These are phyloP conservation scores for Leptosomus discolor DNA, from an alignment of 2,113 vertebrate genomes.

Conservation along the genomic window DNA sequence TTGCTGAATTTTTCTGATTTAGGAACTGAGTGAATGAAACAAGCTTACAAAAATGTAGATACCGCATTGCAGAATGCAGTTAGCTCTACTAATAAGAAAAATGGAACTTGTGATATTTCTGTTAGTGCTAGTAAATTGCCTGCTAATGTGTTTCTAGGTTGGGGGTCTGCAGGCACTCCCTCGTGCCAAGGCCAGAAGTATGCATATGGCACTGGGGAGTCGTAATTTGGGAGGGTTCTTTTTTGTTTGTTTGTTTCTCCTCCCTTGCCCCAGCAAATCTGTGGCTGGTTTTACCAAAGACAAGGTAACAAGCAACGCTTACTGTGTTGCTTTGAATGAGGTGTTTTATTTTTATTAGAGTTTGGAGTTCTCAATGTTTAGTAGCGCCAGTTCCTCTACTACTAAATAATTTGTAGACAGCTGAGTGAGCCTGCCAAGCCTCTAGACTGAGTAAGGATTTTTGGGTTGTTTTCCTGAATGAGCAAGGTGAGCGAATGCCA, in stretches of 20 bases:
- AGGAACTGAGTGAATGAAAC: constrained; percentile 7
- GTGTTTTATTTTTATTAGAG: neutral
- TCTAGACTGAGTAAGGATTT: neutral
- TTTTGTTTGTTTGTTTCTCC: neutral
- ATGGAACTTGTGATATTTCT: neutral
- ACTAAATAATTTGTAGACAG: neutral
- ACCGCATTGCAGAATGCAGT: neutral
- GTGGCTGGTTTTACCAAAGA: fast-evolving
- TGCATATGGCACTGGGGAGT: neutral
- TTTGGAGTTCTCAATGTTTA: neutral
- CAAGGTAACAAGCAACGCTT: neutral
- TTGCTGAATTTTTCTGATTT: constrained; percentile 39
- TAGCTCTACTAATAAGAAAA: neutral
- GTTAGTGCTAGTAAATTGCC: neutral
- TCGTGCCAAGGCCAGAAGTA: neutral
- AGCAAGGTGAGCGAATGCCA: neutral
- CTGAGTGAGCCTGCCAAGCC: neutral
- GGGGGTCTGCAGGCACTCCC: neutral
- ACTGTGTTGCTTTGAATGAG: fast-evolving
- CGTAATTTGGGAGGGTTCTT: neutral
- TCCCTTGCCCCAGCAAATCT: neutral
- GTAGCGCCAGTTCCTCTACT: neutral
- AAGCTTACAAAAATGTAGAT: constrained; percentile 12
- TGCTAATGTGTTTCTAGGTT: neutral
- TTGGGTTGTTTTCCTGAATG: neutral